phyloP scores from a whole-genome alignment of 2,888 invertebrate genomes.

The Rhimphoctona megacephalus region DNA sequence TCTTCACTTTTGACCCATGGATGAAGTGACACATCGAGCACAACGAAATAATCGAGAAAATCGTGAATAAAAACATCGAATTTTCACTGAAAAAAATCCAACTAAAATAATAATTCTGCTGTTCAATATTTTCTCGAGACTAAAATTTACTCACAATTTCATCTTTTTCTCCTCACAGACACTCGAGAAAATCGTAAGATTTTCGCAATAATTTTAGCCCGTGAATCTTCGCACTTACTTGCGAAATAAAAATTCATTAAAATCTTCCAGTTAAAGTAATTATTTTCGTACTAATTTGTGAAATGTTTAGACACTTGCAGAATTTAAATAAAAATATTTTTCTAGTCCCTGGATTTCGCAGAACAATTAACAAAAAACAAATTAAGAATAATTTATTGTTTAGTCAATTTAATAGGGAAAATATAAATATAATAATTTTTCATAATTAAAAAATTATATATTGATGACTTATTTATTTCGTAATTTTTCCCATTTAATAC shows the following conservation, averaged over 20 bases:
- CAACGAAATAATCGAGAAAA: slow-evolving; percentile 67
- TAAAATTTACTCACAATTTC: slow-evolving; percentile 23
- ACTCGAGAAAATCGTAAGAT: slow-evolving; percentile 31
- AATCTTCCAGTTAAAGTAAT: background rate
- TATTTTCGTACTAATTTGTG: slow-evolving; percentile 11
- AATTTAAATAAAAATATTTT: slow-evolving; percentile 17
- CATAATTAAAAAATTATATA: background rate
- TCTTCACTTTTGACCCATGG: slow-evolving; percentile 75
- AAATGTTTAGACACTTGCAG: slow-evolving; percentile 25
- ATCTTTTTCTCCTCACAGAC: slow-evolving; percentile 60
- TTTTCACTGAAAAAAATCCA: slow-evolving; percentile 38
- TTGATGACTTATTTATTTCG: background rate
- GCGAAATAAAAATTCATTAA: slow-evolving; percentile 63
- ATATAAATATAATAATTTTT: background rate
- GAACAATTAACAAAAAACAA: background rate
- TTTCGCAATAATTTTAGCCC: background rate
- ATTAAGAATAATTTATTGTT: background rate
- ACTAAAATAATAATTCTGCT: background rate
- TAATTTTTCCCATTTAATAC: slow-evolving; percentile 17
- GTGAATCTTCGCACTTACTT: slow-evolving; percentile 54
- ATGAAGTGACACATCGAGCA: slow-evolving; percentile 58
- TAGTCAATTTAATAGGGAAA: background rate
- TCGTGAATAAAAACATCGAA: slow-evolving; percentile 62
- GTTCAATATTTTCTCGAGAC: background rate
- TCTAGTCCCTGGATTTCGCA: background rate